Percentiles rank a stretch among this genome's conserved stretches.
Evolutionary conservation across 2,113 vertebrate genomes (phyloP).

Genomic region (Scatophagus argus): DNA sequence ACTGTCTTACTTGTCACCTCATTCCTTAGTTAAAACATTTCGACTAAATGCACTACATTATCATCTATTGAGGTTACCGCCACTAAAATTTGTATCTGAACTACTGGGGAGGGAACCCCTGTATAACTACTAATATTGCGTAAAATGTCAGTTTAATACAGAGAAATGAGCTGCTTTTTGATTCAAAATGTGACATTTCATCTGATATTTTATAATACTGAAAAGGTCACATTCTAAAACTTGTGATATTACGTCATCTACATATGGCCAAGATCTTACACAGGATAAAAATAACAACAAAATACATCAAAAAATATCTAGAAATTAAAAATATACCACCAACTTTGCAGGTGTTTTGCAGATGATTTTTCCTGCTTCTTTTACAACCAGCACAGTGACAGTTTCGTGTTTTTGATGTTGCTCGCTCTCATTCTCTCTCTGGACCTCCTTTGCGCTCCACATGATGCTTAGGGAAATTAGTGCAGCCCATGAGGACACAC

Average conservation of each 20-base stretch:
- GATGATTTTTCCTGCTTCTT: background rate
- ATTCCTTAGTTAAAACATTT: too few relatives aligned
- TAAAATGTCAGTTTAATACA: background rate
- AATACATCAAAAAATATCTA: background rate
- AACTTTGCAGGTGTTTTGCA: background rate
- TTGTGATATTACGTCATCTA: background rate
- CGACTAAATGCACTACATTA: background rate
- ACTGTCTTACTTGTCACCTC: background rate
- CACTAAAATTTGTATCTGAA: background rate
- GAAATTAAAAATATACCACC: background rate
- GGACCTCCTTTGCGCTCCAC: background rate
- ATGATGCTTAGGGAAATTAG: conserved; percentile 19
- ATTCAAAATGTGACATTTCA: background rate
- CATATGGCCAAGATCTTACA: too few relatives aligned
- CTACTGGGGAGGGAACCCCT: background rate
- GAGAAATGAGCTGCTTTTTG: background rate
- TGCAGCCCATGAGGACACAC: conserved; percentile 25
- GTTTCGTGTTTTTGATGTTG: background rate
- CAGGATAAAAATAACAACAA: background rate
- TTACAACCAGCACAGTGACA: conserved; percentile 5
- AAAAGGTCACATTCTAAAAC: conserved; percentile 10
- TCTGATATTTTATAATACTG: background rate
- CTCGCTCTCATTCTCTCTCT: background rate
- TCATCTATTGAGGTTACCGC: background rate
- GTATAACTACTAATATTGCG: background rate